phyloP scores from a whole-genome alignment of 2,888 invertebrate genomes.

The Acronicta alni region DNA sequence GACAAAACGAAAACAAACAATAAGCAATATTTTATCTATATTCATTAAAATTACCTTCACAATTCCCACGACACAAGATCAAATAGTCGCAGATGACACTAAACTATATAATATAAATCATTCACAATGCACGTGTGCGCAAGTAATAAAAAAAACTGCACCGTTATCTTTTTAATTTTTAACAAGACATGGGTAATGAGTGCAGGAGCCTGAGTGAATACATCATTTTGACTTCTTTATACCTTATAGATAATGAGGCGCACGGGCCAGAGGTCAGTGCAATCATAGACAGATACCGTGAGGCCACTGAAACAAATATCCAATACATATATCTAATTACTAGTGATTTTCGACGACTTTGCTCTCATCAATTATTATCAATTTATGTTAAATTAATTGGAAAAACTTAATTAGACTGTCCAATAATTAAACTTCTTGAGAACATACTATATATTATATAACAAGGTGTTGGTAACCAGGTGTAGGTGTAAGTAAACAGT shows the following conservation, averaged over 20 bases:
- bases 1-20: constrained; percentile 15
- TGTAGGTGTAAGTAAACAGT: too few species aligned
- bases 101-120: constrained; percentile 27
- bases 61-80: constrained; percentile 28
- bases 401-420: not conserved
- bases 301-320: constrained; percentile 78
- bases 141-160: constrained; percentile 29
- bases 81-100: constrained; percentile 29
- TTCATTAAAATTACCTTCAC: constrained; percentile 48
- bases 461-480: too few species aligned
- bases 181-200: constrained; percentile 61
- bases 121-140: constrained; percentile 37
- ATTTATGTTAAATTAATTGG: not conserved
- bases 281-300: constrained; percentile 83
- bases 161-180: constrained; percentile 61
- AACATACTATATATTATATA: too few species aligned
- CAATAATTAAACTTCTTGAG: too few species aligned
- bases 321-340: constrained; percentile 65
- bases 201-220: constrained; percentile 73
- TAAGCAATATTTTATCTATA: constrained; percentile 25
- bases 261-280: constrained; percentile 82
- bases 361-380: constrained; percentile 25
- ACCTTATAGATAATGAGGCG: constrained; percentile 81
- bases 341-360: constrained; percentile 55
- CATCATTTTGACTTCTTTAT: constrained; percentile 82